Percentiles rank a stretch among this genome's conserved stretches.
These are phyloP conservation scores for Clangula hyemalis DNA, from an alignment of 2,797 vertebrate species.

Conservation along the genomic window DNA sequence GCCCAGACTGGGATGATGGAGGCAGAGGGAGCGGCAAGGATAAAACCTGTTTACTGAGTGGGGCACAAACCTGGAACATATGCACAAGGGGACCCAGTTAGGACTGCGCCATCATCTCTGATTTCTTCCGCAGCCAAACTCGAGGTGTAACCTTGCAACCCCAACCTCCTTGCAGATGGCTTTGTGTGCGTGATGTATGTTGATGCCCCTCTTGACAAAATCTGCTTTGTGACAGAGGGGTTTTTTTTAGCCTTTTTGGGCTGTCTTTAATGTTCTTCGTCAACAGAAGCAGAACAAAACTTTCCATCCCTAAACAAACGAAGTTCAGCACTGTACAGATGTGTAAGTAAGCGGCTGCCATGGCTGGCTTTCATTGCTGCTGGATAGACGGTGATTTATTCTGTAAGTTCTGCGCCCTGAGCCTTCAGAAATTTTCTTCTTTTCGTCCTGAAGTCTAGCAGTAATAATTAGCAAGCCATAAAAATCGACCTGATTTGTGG, in stretches of 20 bases:
- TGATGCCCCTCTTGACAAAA: background rate
- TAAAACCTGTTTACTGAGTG: background rate
- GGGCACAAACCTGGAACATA: background rate
- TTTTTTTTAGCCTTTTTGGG: background rate
- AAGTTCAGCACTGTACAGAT: background rate
- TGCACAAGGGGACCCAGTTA: background rate
- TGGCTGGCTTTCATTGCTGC: conserved; percentile 29
- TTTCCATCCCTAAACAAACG: conserved; percentile 7
- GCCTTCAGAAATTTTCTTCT: conserved; percentile 42
- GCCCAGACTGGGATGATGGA: background rate
- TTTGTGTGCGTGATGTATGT: background rate
- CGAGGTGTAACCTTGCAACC: background rate
- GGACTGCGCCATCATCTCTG: background rate
- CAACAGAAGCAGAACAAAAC: background rate
- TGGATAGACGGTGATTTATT: conserved; percentile 44
- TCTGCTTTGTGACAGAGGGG: background rate
- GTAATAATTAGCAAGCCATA: conserved; percentile 67
- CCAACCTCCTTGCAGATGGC: background rate
- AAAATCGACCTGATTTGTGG: conserved; percentile 70
- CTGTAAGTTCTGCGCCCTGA: conserved; percentile 55
- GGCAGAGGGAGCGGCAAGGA: background rate
- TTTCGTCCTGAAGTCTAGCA: conserved; percentile 49
- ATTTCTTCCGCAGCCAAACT: background rate
- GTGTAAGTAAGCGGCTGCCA: conserved; percentile 9
- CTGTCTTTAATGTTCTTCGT: background rate